Evolutionary conservation across 2,113 vertebrate genomes (phyloP), one percentile per base, ranked within the genome.

Genomic region (Oryzias melastigma): DNA sequence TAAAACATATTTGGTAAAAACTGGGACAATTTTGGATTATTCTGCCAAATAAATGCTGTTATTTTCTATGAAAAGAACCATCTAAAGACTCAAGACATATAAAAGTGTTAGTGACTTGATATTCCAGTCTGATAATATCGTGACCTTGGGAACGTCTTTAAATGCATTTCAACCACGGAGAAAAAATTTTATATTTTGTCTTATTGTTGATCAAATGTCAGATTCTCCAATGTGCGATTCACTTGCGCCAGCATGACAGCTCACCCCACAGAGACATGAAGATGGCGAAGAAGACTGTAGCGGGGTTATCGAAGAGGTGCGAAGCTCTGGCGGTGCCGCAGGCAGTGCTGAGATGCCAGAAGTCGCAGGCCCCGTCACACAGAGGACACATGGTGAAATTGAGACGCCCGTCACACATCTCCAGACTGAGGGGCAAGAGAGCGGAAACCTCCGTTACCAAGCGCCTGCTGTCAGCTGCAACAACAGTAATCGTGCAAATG

Each of bases 211-310:
- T 35, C 35, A 12, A 35, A 12, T 35, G 35, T 35, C 35, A 35
- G 10, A 35, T 35, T 35, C 35, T 35, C 35, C 3, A 35, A 35
- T 35, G 2, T 5, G 25, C 0, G 25, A 27, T 27, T 27, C 6
- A 27, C 35, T 35, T 12, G 35, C 16, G 53, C 35, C 25, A 46
- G 57, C 47, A 25, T 4, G 14, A 17, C 71, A 42, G 67, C 95
- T 91, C 88, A 98, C 97, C 97, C 97, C 97, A 99, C 48, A 99
- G 90, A 71, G 96, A 98, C 97, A 98, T 99, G 77, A 99, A 99
- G 81, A 99, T 87, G 66, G 96, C 94, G 58, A 98, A 99, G 88
- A 99, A 94, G 75, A 99, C 94, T 0, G 97, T 99, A 54, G 94
- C 97, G 0, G 97, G 97, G 83, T 98, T 99, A 89, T 99, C 97